Conservation (phyloP, 2,888 invertebrate species). For the Prosapia bicincta region DNA sequence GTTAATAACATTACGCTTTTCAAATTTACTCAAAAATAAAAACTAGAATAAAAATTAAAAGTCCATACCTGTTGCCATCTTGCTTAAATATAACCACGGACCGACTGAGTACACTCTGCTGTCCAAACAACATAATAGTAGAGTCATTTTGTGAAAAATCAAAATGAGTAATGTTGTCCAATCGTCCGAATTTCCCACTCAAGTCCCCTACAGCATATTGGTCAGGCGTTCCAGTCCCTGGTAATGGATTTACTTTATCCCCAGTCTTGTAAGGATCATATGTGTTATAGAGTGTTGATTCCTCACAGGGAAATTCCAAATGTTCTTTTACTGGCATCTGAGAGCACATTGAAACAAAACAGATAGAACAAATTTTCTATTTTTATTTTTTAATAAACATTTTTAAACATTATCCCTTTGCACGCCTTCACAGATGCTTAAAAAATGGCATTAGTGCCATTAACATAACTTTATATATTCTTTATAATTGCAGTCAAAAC, state of each 20-base stretch:
- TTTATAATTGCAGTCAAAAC: too few species aligned
- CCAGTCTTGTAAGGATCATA: constrained; percentile 74
- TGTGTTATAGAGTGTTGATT: constrained; percentile 73
- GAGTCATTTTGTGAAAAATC: constrained; percentile 67
- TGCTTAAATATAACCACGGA: constrained; percentile 80
- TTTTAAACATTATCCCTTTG: too few species aligned
- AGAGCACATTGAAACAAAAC: constrained; percentile 38
- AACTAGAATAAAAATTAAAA: neutral
- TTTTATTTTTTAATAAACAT: too few species aligned
- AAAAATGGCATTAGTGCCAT: too few species aligned
- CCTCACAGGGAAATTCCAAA: constrained; percentile 84
- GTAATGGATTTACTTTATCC: neutral
- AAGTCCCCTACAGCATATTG: constrained; percentile 84
- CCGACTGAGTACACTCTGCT: constrained; percentile 77
- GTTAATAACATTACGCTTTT: too few species aligned
- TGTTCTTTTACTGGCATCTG: constrained; percentile 80
- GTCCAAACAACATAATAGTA: constrained; percentile 75
- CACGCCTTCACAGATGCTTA: too few species aligned
- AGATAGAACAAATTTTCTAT: too few species aligned
- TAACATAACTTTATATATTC: too few species aligned
- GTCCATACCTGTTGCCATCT: constrained; percentile 40
- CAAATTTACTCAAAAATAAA: too few species aligned
- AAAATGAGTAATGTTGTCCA: constrained; percentile 58
- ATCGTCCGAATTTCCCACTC: constrained; percentile 78
- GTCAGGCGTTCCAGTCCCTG: constrained; percentile 65